Evolutionary conservation across 2,113 vertebrate species (phyloP), one percentile per base, ranked within the genome.

Genomic region (Takifugu bimaculatus): DNA sequence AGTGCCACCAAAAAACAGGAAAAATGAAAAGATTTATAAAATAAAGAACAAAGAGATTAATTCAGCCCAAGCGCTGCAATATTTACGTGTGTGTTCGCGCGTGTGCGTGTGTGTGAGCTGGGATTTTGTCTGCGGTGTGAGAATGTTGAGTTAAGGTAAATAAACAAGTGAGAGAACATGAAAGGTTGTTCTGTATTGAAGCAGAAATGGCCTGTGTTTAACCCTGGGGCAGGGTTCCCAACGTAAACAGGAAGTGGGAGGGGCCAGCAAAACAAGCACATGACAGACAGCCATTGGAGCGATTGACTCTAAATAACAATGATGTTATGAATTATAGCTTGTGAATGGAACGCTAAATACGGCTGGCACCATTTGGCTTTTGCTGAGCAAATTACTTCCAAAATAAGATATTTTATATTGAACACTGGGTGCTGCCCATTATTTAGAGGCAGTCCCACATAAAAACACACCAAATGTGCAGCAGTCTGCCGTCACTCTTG

Each of bases 161-260:
- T 84, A 84, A 80, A 82, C 1, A 63, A 63, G 54, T 1, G 52
- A 50, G 51, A 53, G 42, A 58, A 74, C 84, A 60, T 86, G 77
- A 87, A 90, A 86, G 90, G 43, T 81, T 53, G 13, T 59, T 87
- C 80, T 70, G 77, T 75, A n/a, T 1, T 27, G 76, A 72, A 39
- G 68, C 50, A 79, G 81, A 88, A 87, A 86, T 78, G 63, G 68
- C 74, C 83, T 87, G 82, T 89, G 20, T 88, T 87, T 82, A 78
- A 81, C 67, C 14, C 51, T 14, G 0, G 77, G 81, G 69, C 6
- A 61, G 74, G 56, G 83, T 15, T 65, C 79, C 85, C 85, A 86
- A 89, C 65, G 90, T 88, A 91, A 93, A 93, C 82, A 93, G 88
- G 87, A 92, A 93, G 88, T 85, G 53, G 68, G 48, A 26, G n/a